Evolutionary conservation across 2,797 vertebrate genomes (phyloP).

Genomic region (Semotilus atromaculatus): DNA sequence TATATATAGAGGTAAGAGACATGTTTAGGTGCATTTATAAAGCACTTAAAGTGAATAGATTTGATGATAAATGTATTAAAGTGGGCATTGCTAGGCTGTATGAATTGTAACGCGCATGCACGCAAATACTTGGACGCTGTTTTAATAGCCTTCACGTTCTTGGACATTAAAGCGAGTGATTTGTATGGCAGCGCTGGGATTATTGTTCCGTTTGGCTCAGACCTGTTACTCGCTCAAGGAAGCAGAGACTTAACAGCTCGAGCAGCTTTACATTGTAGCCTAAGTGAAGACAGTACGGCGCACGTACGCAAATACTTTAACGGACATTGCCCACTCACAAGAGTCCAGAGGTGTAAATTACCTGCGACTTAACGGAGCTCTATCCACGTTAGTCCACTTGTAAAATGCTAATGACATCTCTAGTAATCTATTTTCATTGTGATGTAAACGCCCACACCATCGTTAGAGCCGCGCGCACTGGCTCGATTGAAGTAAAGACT

Average conservation of each 20-base stretch:
- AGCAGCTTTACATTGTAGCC: neutral
- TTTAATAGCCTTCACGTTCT: neutral
- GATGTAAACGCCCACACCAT: constrained; percentile 69
- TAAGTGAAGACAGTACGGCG: neutral
- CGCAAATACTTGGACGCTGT: neutral
- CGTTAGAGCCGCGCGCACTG: constrained; percentile 46
- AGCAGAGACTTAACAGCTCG: constrained; percentile 30
- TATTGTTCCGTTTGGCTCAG: constrained; percentile 17
- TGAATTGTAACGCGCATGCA: neutral
- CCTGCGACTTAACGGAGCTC: constrained; percentile 55
- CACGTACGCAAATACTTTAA: constrained; percentile 34
- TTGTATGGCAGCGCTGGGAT: neutral
- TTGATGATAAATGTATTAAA: neutral
- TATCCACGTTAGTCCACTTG: constrained; percentile 39
- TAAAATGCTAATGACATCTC: constrained; percentile 68
- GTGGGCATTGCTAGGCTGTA: neutral
- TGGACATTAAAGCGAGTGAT: neutral
- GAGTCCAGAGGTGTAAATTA: constrained; percentile 60
- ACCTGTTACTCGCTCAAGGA: constrained; percentile 28
- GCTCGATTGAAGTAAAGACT: constrained; percentile 68
- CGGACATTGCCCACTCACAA: constrained; percentile 58
- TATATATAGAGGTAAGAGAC: neutral
- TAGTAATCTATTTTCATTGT: constrained; percentile 69
- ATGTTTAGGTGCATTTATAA: neutral
- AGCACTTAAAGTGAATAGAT: neutral